phyloP scores from a whole-genome alignment of 2,113 vertebrate genomes.

The Cavia aperea region DNA sequence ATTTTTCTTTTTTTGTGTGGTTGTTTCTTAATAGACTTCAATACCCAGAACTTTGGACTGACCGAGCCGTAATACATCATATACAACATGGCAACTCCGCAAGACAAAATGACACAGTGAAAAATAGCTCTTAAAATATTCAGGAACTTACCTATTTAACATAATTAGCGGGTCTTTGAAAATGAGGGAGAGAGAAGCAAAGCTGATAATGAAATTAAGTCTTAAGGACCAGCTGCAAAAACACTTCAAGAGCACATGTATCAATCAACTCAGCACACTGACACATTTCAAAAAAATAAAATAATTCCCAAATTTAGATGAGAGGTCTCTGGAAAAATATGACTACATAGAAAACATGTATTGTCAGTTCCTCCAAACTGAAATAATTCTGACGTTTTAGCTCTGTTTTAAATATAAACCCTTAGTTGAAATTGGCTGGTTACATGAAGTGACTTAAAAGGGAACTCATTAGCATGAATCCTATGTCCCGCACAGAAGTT shows the following conservation, averaged over 20 bases:
- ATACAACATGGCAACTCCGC: neutral
- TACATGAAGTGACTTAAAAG: neutral
- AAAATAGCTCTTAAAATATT: slow-evolving; percentile 24
- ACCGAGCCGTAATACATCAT: neutral
- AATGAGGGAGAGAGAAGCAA: slow-evolving; percentile 16
- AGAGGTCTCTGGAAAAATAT: slow-evolving; percentile 4
- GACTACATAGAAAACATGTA: neutral
- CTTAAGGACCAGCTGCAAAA: slow-evolving; percentile 28
- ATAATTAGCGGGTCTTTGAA: slow-evolving; percentile 20
- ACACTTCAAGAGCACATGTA: slow-evolving; percentile 14
- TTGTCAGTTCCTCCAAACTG: neutral
- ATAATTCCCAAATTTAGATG: neutral
- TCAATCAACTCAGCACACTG: slow-evolving; percentile 7
- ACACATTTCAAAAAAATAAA: neutral
- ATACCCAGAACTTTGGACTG: neutral
- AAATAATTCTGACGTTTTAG: neutral
- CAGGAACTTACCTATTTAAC: slow-evolving; percentile 10
- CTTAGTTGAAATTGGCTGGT: neutral
- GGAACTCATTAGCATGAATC: neutral
- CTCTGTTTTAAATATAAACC: neutral
- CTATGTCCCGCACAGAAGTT: neutral
- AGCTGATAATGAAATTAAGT: slow-evolving; percentile 38
- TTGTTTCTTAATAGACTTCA: neutral
- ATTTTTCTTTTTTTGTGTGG: neutral
- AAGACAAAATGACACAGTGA: slow-evolving; percentile 24